Percentiles rank a stretch among this genome's conserved stretches.
Conservation (phyloP, 2,113 vertebrate genomes). For the Cheilinus undulatus region DNA sequence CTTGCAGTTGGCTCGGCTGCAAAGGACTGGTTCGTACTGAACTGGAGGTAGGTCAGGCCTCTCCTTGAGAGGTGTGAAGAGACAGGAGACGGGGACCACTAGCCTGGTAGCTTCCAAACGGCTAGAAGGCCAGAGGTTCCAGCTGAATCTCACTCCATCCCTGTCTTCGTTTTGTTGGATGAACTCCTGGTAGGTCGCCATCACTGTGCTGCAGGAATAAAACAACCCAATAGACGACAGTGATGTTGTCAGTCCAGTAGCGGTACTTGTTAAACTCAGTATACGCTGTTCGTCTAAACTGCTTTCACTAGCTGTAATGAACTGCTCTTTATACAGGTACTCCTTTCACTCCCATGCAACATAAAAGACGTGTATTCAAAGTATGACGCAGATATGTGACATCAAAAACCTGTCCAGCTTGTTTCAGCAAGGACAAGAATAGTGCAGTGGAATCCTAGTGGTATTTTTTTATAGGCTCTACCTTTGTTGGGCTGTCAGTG, state of each 20-base stretch:
- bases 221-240: slow-evolving; percentile 17
- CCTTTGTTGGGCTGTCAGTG: background rate
- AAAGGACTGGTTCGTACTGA: slow-evolving; percentile 96
- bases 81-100: slow-evolving; percentile 95
- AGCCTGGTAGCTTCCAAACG: slow-evolving; percentile 94
- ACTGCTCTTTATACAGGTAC: slow-evolving; percentile 35
- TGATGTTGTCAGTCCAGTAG: background rate
- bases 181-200: slow-evolving; percentile 95
- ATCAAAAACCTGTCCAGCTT: slow-evolving; percentile 38
- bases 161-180: slow-evolving; percentile 98
- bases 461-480: background rate
- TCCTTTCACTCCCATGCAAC: background rate
- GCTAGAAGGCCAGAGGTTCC: slow-evolving; percentile 98
- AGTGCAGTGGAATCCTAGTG: slow-evolving; percentile 5
- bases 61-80: slow-evolving; percentile 95
- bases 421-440: slow-evolving; percentile 32
- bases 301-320: background rate
- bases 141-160: slow-evolving; percentile 97
- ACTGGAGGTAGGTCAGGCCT: slow-evolving; percentile 91
- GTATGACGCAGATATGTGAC: slow-evolving; percentile 58
- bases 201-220: slow-evolving; percentile 67
- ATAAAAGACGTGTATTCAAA: too few species aligned
- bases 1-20: slow-evolving; percentile 93
- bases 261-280: background rate
- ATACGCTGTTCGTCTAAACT: background rate